Evolutionary conservation across 2,888 invertebrate genomes (phyloP).

Genomic region (Agonopterix alstromeriana): DNA sequence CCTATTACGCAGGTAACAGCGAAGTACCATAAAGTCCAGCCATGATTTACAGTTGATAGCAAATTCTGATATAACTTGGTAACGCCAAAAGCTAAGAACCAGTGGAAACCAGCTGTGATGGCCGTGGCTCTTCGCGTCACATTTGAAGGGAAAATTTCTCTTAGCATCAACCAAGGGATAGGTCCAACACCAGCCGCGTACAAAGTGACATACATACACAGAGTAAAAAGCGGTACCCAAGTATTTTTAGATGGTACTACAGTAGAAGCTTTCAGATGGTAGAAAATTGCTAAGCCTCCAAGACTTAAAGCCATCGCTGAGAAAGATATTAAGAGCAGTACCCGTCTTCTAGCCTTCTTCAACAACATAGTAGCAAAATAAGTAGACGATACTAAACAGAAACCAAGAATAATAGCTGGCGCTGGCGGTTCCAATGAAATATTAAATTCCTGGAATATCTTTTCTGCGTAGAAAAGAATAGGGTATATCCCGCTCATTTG

Average conservation of each 20-base stretch:
- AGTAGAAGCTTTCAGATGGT: slow-evolving; percentile 47
- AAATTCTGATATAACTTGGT: slow-evolving; percentile 80
- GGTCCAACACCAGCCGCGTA: slow-evolving; percentile 83
- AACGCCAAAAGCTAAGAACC: slow-evolving; percentile 81
- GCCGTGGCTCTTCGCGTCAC: slow-evolving; percentile 80
- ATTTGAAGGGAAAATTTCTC: slow-evolving; percentile 81
- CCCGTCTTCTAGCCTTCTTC: slow-evolving; percentile 78
- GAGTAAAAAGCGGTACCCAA: slow-evolving; percentile 76
- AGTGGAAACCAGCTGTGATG: slow-evolving; percentile 81
- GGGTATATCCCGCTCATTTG: slow-evolving; percentile 79
- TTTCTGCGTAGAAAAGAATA: slow-evolving; percentile 76
- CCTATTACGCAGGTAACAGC: slow-evolving; percentile 76
- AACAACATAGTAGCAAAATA: slow-evolving; percentile 75
- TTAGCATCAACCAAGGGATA: slow-evolving; percentile 83
- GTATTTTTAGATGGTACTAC: slow-evolving; percentile 22
- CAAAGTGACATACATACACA: slow-evolving; percentile 75
- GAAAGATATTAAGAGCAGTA: slow-evolving; percentile 79
- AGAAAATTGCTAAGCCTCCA: slow-evolving; percentile 65
- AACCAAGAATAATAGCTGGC: slow-evolving; percentile 78
- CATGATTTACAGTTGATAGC: slow-evolving; percentile 67
- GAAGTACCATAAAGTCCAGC: slow-evolving; percentile 82
- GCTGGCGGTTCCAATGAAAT: slow-evolving; percentile 49
- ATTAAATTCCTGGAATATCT: slow-evolving; percentile 70
- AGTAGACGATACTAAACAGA: slow-evolving; percentile 76
- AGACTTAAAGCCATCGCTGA: slow-evolving; percentile 73